Evolutionary conservation across 2,113 vertebrate species (phyloP), one percentile per base, ranked within the genome.

Genomic region (Malurus melanocephalus): DNA sequence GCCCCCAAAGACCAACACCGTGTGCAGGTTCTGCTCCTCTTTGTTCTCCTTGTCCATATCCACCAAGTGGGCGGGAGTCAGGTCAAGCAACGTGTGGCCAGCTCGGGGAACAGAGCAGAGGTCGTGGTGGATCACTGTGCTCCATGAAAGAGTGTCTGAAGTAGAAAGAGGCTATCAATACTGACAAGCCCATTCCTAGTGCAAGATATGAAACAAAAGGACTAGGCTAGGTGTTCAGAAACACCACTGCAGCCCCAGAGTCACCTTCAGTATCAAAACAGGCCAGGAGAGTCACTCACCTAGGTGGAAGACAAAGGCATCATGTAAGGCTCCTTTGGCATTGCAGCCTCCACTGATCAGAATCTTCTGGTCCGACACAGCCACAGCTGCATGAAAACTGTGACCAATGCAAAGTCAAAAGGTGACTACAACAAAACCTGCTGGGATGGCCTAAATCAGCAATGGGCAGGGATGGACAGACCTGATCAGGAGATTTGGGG

Each of bases 331-430:
- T 90, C 98, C 98, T 8, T 94, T 96, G 61, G 97, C 94, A 96
- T 97, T 98, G 91, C 97, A 98, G 38, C 98, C 98, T 48, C 98
- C 98, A 52, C 98, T 98, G 92, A 99, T 95, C 82, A 99, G 92
- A 91, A 99, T 85, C 91, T 95, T 98, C 96, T 98, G 97, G 88
- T 98, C 96, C 1, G 97, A 97, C 80, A 99, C 95, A 74, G 98
- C 97, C 23, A 98, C 88, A 65, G 98, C 98, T 68, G 97, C 97
- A 77, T 99, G 98, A 95, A 98, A 99, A 87, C 98, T 99, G 86
- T 12, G 8, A 87, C 81, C 32, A 89, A 16, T 94, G 38, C 42
- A 94, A 85, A 88, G 74, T 21, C 20, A 15, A 66, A 71, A 57
- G 42, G 11, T 65, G 38, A 76, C 56, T 72, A 53, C n/a, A 75